phyloP scores from a whole-genome alignment of 2,113 vertebrate genomes.

The Sterrhoptilus dennistouni region DNA sequence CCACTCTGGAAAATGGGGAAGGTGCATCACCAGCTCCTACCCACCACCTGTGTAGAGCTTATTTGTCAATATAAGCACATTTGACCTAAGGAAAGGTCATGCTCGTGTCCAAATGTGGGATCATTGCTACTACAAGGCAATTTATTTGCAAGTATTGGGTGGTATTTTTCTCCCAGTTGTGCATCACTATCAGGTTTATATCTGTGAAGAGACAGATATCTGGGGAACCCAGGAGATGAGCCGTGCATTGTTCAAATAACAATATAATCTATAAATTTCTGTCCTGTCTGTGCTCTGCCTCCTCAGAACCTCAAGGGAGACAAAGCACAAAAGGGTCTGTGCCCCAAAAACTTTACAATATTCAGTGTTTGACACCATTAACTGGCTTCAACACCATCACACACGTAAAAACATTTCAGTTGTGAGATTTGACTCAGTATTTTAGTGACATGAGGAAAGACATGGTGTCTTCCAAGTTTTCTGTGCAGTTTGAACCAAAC shows the following conservation, averaged over 20 bases:
- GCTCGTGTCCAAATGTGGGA: neutral
- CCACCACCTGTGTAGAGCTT: neutral
- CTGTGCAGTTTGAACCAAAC: neutral
- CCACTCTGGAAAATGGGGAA: neutral
- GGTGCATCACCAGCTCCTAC: neutral
- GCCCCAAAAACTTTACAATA: neutral
- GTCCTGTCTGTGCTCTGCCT: neutral
- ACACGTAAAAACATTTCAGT: fast-evolving
- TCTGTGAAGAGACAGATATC: neutral
- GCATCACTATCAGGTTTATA: neutral
- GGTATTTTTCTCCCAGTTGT: neutral
- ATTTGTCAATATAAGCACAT: neutral
- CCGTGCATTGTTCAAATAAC: fast-evolving
- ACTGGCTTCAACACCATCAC: neutral
- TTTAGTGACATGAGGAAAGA: neutral
- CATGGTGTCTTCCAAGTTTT: neutral
- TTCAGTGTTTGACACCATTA: neutral
- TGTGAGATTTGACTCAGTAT: neutral
- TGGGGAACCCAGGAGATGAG: neutral
- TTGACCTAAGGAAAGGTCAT: neutral
- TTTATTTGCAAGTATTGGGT: neutral
- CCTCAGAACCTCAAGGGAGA: neutral
- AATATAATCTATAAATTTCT: neutral
- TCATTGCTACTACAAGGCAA: neutral
- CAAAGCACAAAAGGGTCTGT: neutral